Evolutionary conservation across 2,888 invertebrate genomes (phyloP).

Genomic region (Brachyopa scutellaris): DNA sequence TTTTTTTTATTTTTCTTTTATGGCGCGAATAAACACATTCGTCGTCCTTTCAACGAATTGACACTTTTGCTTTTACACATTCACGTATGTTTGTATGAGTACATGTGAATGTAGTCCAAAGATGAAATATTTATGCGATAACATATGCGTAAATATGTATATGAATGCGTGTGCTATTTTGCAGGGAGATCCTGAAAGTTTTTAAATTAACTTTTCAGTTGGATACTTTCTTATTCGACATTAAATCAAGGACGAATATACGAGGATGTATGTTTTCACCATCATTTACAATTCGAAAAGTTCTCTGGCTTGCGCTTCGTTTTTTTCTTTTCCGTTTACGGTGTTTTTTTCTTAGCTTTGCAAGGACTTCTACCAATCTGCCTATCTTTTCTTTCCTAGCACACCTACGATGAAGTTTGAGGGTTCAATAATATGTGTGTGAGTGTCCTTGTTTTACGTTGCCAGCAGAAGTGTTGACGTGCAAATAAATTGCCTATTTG

Average conservation of each 20-base stretch:
- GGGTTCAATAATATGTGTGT: neutral
- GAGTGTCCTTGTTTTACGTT: conserved; percentile 6
- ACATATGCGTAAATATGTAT: conserved; percentile 4
- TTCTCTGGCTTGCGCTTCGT: neutral
- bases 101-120: no score
- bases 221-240: conserved; percentile 52
- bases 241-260: conserved; percentile 33
- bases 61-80: conserved; percentile 17
- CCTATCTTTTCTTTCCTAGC: neutral
- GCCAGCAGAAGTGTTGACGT: conserved; percentile 49
- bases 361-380: neutral
- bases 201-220: conserved; percentile 65
- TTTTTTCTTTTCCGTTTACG: neutral
- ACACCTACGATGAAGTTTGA: no score
- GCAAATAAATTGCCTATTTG: conserved; percentile 59
- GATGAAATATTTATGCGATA: neutral
- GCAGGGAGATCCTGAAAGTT: conserved; percentile 14
- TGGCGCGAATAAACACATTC: conserved; percentile 47
- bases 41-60: conserved; percentile 31
- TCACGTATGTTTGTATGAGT: no score
- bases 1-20: conserved; percentile 27
- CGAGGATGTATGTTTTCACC: conserved; percentile 64
- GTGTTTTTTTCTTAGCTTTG: neutral
- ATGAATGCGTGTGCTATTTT: neutral
- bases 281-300: conserved; percentile 57